phyloP scores from a whole-genome alignment of 2,888 invertebrate species.

The Hecatera dysodea region DNA sequence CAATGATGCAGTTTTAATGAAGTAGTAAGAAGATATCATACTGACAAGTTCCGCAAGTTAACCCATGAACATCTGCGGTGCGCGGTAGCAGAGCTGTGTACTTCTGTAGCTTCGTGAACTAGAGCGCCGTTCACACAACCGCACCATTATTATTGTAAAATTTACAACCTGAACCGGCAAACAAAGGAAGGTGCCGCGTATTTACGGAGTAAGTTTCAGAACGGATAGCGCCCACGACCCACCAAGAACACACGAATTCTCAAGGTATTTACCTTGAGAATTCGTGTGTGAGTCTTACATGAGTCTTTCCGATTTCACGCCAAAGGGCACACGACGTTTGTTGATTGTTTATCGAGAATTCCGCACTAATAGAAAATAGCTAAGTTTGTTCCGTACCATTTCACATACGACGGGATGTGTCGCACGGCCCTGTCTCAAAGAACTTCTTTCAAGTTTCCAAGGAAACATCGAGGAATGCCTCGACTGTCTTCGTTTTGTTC shows the following conservation, averaged over 20 bases:
- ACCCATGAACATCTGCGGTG: slow-evolving; percentile 30
- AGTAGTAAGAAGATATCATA: slow-evolving; percentile 18
- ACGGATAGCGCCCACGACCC: slow-evolving; percentile 69
- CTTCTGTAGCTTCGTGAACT: slow-evolving; percentile 73
- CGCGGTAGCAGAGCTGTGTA: slow-evolving; percentile 8
- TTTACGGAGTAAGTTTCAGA: slow-evolving; percentile 78
- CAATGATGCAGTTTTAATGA: slow-evolving; percentile 27
- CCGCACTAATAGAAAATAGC: slow-evolving; percentile 63
- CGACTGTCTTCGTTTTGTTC: slow-evolving; percentile 48
- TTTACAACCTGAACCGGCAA: slow-evolving; percentile 82
- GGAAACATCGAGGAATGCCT: slow-evolving; percentile 43
- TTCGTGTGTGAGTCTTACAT: no score
- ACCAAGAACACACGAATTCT: slow-evolving; percentile 70
- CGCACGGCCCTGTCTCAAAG: slow-evolving; percentile 44
- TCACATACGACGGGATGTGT: slow-evolving; percentile 38
- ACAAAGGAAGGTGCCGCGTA: slow-evolving; percentile 78
- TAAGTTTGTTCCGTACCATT: slow-evolving; percentile 59
- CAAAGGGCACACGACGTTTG: slow-evolving; percentile 64
- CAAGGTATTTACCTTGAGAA: slow-evolving; percentile 77
- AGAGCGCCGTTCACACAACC: slow-evolving; percentile 60
- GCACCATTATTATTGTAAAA: slow-evolving; percentile 81
- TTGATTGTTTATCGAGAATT: slow-evolving; percentile 67
- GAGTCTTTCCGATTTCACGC: slow-evolving; percentile 69
- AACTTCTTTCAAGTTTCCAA: slow-evolving; percentile 58
- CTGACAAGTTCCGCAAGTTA: slow-evolving; percentile 12